Evolutionary conservation across 2,113 vertebrate species (phyloP).

Genomic region (Murina feae): DNA sequence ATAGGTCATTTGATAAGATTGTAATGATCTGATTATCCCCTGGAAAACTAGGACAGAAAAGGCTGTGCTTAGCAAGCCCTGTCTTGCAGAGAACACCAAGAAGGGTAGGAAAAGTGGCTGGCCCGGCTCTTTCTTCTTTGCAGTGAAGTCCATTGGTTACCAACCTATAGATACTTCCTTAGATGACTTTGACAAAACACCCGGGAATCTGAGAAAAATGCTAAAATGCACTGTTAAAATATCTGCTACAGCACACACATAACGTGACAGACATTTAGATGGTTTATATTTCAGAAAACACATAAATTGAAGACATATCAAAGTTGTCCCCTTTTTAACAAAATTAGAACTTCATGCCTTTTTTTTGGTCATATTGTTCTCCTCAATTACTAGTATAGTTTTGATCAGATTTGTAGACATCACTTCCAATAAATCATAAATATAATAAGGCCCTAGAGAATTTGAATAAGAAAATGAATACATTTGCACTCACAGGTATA

Average conservation of each 20-base stretch:
- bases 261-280: background rate
- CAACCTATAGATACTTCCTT: background rate
- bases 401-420: background rate
- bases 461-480: background rate
- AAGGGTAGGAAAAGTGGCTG: background rate
- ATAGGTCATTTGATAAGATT: constrained; percentile 26
- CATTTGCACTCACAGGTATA: background rate
- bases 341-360: background rate
- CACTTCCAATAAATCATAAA: background rate
- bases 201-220: background rate
- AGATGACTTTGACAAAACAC: constrained; percentile 1
- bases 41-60: constrained; percentile 29
- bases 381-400: background rate
- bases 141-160: background rate
- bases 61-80: background rate
- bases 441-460: background rate
- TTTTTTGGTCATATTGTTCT: background rate
- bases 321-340: background rate
- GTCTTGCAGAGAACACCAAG: background rate
- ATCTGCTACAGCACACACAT: background rate
- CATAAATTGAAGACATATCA: background rate
- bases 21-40: constrained; percentile 32
- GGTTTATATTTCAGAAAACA: background rate
- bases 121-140: constrained; percentile 18
- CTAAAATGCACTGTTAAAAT: background rate